Percentiles rank a stretch among this genome's conserved stretches.
These are phyloP conservation scores for Calameuta filiformis DNA, from an alignment of 2,888 invertebrate species.

Conservation along the genomic window DNA sequence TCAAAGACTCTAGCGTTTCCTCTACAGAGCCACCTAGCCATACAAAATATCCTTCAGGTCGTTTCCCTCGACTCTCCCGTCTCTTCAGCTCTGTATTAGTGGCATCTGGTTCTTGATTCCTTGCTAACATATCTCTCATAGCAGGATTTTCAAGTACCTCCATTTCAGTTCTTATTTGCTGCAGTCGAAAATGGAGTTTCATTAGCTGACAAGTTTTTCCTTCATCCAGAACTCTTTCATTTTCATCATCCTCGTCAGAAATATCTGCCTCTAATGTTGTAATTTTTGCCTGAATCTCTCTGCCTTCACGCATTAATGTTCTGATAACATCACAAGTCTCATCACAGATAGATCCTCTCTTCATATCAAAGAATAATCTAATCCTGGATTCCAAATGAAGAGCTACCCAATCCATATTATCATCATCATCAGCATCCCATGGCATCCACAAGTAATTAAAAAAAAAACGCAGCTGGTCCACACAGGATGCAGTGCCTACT, in stretches of 20 bases:
- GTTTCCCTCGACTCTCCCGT: conserved; percentile 39
- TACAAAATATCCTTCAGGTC: conserved; percentile 62
- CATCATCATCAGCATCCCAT: conserved; percentile 77
- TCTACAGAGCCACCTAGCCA: conserved; percentile 65
- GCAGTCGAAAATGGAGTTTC: conserved; percentile 69
- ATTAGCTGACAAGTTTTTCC: conserved; percentile 67
- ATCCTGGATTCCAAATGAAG: conserved; percentile 70
- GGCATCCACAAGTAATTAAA: conserved; percentile 77
- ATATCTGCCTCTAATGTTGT: conserved; percentile 64
- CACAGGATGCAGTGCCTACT: conserved; percentile 72
- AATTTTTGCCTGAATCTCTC: conserved; percentile 68
- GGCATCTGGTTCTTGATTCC: conserved; percentile 45
- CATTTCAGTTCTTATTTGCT: conserved; percentile 71
- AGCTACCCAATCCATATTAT: conserved; percentile 70
- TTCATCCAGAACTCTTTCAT: conserved; percentile 47
- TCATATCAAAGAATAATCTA: conserved; percentile 71
- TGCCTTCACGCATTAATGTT: conserved; percentile 69
- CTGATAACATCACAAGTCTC: conserved; percentile 68
- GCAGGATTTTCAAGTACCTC: conserved; percentile 72
- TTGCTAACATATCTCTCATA: conserved; percentile 67
- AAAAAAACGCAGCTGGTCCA: conserved; percentile 76
- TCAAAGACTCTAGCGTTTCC: conserved; percentile 66
- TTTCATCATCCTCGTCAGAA: conserved; percentile 48
- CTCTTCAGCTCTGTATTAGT: conserved; percentile 37
- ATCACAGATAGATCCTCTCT: conserved; percentile 68